These are phyloP conservation scores for Sakesphorus luctuosus DNA, from an alignment of 2,113 vertebrate species.

Conservation along the genomic window DNA sequence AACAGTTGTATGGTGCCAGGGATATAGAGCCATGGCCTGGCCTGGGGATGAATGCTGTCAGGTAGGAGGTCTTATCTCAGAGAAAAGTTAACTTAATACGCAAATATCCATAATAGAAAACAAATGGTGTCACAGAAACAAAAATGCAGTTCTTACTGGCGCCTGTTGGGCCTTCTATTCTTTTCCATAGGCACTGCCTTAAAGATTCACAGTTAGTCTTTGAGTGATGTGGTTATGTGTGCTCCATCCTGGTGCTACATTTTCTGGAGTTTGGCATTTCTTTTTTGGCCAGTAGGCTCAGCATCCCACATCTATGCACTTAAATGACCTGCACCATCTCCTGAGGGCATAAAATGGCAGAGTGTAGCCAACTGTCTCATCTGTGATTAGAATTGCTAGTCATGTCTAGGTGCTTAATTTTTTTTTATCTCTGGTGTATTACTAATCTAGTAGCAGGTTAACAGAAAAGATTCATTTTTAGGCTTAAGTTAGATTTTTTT, in stretches of 20 bases:
- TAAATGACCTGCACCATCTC: constrained; percentile 30
- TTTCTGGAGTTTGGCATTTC: constrained; percentile 3
- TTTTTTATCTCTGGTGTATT: neutral
- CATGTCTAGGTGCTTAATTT: neutral
- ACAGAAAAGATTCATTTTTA: neutral
- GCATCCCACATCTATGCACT: constrained; percentile 38
- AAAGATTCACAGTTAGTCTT: neutral
- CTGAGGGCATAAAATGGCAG: constrained; percentile 30
- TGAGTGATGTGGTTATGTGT: constrained; percentile 51
- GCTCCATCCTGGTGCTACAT: neutral
- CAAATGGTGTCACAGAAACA: constrained; percentile 53
- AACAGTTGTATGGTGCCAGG: constrained; percentile 5
- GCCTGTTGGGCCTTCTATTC: constrained; percentile 25
- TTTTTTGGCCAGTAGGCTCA: constrained; percentile 11
- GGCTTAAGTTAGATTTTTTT: neutral
- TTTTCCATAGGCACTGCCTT: constrained; percentile 23
- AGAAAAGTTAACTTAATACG: constrained; percentile 10
- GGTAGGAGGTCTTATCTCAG: constrained; percentile 38
- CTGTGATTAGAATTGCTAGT: constrained; percentile 20
- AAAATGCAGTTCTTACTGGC: constrained; percentile 33
- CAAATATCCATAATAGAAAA: constrained; percentile 41
- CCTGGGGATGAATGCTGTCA: constrained; percentile 31
- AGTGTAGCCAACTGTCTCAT: constrained; percentile 26
- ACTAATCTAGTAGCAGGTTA: neutral
- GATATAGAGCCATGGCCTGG: neutral